A percentile compares a stretch with the other conserved stretches of the same genome.
phyloP scores from a whole-genome alignment of 2,113 vertebrate species.

The Elephas maximus region DNA sequence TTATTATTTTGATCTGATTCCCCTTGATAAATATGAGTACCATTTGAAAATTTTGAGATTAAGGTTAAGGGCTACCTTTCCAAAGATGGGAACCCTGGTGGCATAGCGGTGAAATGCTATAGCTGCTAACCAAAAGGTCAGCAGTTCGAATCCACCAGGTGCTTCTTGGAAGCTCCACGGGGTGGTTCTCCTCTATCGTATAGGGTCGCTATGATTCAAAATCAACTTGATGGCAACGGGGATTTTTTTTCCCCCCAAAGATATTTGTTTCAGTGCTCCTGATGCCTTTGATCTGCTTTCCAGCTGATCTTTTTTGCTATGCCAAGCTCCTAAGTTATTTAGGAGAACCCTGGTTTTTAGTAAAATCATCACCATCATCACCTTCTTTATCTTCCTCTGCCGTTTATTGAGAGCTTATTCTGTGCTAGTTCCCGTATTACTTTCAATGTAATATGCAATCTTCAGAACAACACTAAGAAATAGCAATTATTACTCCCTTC shows the following conservation, averaged over 20 bases:
- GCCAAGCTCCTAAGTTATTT: neutral
- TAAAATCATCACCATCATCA: neutral
- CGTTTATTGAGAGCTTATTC: neutral
- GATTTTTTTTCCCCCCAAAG: neutral
- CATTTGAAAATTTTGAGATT: neutral
- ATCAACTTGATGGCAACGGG: too few species aligned
- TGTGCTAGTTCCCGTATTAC: neutral
- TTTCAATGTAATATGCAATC: neutral
- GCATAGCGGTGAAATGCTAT: too few species aligned
- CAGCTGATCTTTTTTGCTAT: neutral
- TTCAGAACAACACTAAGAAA: neutral
- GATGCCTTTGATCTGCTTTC: neutral
- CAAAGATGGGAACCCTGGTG: neutral
- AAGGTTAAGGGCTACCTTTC: neutral
- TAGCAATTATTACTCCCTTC: neutral
- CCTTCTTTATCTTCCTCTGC: neutral
- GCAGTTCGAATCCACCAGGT: too few species aligned
- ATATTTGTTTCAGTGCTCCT: neutral
- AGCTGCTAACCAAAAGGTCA: too few species aligned
- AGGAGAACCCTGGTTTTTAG: constrained; percentile 20
- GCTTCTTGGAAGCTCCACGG: too few species aligned
- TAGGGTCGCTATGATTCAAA: too few species aligned
- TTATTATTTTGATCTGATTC: neutral
- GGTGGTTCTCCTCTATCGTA: too few species aligned
- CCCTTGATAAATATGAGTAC: neutral